Evolutionary conservation across 92 coral and sea anemone genomes (phyloP).

Genomic region (Palythoa heliodiscus): DNA sequence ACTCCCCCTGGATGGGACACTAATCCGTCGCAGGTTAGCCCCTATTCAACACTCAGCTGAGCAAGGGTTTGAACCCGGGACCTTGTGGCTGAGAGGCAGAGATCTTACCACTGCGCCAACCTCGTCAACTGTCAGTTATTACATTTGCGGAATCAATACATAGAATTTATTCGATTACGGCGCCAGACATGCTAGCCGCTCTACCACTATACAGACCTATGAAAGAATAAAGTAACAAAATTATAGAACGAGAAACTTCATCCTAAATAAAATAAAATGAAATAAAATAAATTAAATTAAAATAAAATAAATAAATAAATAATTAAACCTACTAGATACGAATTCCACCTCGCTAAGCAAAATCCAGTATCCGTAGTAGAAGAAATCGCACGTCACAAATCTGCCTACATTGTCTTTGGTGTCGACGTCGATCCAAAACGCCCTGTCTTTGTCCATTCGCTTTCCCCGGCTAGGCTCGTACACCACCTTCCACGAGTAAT

Average conservation of each 20-base stretch:
- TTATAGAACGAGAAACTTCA: background rate
- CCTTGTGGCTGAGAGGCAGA: too few species aligned
- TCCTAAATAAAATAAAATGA: background rate
- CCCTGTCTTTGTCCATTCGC: conserved; percentile 58
- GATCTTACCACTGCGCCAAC: too few species aligned
- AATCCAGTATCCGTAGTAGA: conserved; percentile 95
- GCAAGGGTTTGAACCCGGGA: too few species aligned
- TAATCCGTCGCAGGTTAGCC: too few species aligned
- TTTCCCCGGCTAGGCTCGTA: conserved; percentile 76
- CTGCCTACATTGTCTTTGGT: conserved; percentile 75
- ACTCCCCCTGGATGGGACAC: too few species aligned
- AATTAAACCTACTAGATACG: conserved; percentile 74
- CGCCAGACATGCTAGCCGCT: background rate
- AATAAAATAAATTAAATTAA: background rate
- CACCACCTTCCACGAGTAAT: conserved; percentile 90
- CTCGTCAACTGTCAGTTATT: background rate
- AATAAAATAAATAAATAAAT: too few species aligned
- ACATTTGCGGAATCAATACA: too few species aligned
- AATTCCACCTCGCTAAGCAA: conserved; percentile 90
- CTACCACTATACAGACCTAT: background rate
- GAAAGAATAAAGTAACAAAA: too few species aligned
- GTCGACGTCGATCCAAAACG: conserved; percentile 87
- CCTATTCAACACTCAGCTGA: too few species aligned
- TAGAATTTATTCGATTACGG: too few species aligned
- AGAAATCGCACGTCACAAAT: conserved; percentile 86